Conservation (phyloP, 2,113 vertebrate species). For the Castor canadensis region DNA sequence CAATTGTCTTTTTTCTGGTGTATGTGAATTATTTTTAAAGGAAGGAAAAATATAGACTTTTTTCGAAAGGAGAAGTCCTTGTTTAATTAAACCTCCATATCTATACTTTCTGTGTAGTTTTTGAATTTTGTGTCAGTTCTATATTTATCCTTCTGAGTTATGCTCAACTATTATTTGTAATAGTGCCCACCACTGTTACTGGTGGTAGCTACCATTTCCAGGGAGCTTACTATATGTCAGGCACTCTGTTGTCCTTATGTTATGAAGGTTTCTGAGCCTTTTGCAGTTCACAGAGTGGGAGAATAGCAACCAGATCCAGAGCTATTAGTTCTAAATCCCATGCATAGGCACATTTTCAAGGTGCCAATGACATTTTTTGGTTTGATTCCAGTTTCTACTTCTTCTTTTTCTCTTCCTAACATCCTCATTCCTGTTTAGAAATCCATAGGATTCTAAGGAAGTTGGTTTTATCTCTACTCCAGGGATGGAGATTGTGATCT, state of each 20-base stretch:
- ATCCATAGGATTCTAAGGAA: neutral
- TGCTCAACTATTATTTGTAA: neutral
- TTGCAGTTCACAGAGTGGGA: neutral
- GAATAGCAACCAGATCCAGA: neutral
- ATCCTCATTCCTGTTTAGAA: neutral
- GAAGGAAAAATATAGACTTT: neutral
- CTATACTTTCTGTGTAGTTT: neutral
- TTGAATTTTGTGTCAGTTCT: neutral
- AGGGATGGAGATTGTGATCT: neutral
- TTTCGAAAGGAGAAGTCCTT: neutral
- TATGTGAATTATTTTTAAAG: neutral
- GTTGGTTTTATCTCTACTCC: neutral
- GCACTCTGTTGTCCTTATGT: neutral
- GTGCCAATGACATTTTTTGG: neutral
- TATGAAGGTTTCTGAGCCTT: neutral
- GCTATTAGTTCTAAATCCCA: neutral
- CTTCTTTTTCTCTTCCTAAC: neutral
- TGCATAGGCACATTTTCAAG: neutral
- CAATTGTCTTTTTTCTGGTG: neutral
- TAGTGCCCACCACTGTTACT: neutral
- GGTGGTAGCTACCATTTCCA: neutral
- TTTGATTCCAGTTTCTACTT: neutral
- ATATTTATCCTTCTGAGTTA: neutral
- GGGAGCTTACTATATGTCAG: neutral
- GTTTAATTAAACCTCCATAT: neutral